These are phyloP conservation scores for Actinernus sp. DNA, from an alignment of 92 coral and sea anemone species.

Conservation along the genomic window DNA sequence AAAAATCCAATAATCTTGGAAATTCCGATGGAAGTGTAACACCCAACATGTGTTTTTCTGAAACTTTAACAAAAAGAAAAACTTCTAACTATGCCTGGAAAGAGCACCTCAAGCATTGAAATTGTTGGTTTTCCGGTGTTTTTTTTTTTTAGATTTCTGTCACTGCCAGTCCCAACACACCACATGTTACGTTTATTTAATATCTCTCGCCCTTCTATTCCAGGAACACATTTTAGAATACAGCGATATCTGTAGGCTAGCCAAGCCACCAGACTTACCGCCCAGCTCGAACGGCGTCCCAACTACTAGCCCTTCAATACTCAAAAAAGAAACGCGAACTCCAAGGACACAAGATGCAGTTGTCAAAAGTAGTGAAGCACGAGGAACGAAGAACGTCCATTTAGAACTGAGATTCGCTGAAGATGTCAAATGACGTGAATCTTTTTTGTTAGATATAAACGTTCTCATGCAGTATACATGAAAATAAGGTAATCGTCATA, in stretches of 20 bases:
- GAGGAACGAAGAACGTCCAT: slow-evolving; percentile 36
- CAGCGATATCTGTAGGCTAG: slow-evolving; percentile 79
- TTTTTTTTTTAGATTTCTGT: no score
- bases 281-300: slow-evolving; percentile 42
- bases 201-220: background rate
- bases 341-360: slow-evolving; percentile 38
- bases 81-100: no score
- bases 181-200: background rate
- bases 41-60: no score
- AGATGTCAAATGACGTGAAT: slow-evolving; percentile 73
- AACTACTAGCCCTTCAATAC: slow-evolving; percentile 68
- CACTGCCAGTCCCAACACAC: no score
- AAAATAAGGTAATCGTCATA: no score
- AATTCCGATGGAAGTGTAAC: no score
- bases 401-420: slow-evolving; percentile 77
- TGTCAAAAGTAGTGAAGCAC: slow-evolving; percentile 51
- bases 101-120: no score
- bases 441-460: no score
- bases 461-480: no score
- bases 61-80: no score
- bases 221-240: slow-evolving; percentile 84
- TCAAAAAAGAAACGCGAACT: slow-evolving; percentile 75
- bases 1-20: no score
- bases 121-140: no score
- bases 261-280: slow-evolving; percentile 67